Conservation (phyloP, 2,888 invertebrate species). For the Acleris cristana region DNA sequence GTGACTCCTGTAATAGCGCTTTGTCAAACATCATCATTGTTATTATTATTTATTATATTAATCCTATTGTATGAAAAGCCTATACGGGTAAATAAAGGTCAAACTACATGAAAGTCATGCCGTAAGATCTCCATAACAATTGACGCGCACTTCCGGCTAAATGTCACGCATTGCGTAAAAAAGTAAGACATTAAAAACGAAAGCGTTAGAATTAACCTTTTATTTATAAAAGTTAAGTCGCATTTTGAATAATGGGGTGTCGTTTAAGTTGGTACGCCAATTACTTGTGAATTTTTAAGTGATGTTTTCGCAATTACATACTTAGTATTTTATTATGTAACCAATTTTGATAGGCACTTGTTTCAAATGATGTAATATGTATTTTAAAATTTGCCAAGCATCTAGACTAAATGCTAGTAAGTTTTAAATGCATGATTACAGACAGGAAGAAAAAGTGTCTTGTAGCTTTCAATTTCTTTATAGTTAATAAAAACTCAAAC, state of each 20-base stretch:
- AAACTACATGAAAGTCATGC: slow-evolving; percentile 19
- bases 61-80: slow-evolving; percentile 14
- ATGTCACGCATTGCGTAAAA: slow-evolving; percentile 29
- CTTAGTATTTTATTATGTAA: background rate
- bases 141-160: slow-evolving; percentile 27
- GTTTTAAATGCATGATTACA: too few species aligned
- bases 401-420: too few species aligned
- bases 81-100: slow-evolving; percentile 17
- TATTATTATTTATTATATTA: slow-evolving; percentile 1
- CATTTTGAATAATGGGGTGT: slow-evolving; percentile 3
- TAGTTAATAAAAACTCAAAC: too few species aligned
- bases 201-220: slow-evolving; percentile 31
- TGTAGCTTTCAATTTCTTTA: too few species aligned
- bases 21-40: slow-evolving; percentile 3
- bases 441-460: too few species aligned
- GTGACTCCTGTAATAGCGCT: slow-evolving; percentile 3
- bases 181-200: slow-evolving; percentile 22
- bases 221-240: slow-evolving; percentile 5
- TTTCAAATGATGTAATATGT: too few species aligned
- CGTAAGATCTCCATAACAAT: too few species aligned
- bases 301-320: background rate
- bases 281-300: background rate
- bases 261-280: slow-evolving; percentile 1
- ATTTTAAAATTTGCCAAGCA: too few species aligned
- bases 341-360: too few species aligned